Evolutionary conservation across 2,888 invertebrate genomes (phyloP), one percentile per base, ranked within the genome.

Genomic region (Argynnis bischoffii): DNA sequence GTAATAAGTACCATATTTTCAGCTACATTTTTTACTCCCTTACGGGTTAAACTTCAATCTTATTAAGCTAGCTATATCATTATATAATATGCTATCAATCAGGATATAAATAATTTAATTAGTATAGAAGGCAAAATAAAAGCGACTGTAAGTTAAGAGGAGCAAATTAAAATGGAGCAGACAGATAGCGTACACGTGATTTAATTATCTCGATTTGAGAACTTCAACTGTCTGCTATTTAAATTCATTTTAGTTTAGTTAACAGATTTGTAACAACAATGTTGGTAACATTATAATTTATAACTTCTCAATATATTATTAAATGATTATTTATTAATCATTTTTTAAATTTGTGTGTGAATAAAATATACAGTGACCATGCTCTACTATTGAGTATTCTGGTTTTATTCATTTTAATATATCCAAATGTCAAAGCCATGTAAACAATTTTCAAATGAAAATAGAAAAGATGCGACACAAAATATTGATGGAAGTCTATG

Each of bases 181-280:
- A 53, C 56, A 31, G 56, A 63, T 63, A 57, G 41, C 31, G 31
- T 51, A 57, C 56, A 63, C 67, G 63, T 67, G 63, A 63, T 50
- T 53, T 21, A 41, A 13, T 63, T 55, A 64, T 64, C 35, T 59
- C 47, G 26, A 59, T 47, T 57, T 57, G 47, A 47, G 47, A 57
- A 14, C 35, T n/a, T 55, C 15, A 47, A 35, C 35, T 50, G 56
- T 67, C 6, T 46, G 26, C 48, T 66, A 18, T 55, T 59, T 18
- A 14, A 59, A 57, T 57, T 26, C n/a, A 51, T 21, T 53, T 48
- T 59, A 57, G 41, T 54, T 46, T n/a, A 16, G 3, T 5, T 2
- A 46, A 41, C 18, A 57, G 21, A 53, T 26, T 46, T 11, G 3
- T 6, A n/a, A n/a, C 11, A 64, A 64, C 50, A 46, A n/a, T 6